phyloP scores from a whole-genome alignment of 2,888 invertebrate species.

The Habroteleia sp. region DNA sequence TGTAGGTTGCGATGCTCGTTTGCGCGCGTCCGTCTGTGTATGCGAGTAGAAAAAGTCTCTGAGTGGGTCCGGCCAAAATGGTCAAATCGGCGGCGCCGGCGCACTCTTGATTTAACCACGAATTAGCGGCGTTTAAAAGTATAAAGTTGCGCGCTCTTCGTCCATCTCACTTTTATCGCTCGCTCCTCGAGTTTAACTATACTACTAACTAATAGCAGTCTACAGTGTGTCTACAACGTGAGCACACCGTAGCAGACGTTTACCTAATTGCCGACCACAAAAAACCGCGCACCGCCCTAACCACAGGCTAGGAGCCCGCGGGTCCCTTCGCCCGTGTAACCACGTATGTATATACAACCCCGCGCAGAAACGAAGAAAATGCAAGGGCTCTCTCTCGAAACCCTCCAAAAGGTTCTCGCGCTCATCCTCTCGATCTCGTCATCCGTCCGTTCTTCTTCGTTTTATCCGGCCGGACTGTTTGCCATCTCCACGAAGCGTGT shows the following conservation, averaged over 20 bases:
- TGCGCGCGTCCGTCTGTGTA: too few species aligned
- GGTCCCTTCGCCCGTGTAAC: slow-evolving; percentile 70
- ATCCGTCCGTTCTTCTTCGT: slow-evolving; percentile 5
- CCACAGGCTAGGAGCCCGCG: slow-evolving; percentile 79
- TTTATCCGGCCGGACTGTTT: slow-evolving; percentile 39
- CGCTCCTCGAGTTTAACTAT: slow-evolving; percentile 74
- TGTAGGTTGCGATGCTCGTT: slow-evolving; percentile 3
- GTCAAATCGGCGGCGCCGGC: slow-evolving; percentile 48
- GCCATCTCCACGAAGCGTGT: slow-evolving; percentile 63
- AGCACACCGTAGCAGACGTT: slow-evolving; percentile 77
- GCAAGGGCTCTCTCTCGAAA: slow-evolving; percentile 36
- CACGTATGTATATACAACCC: slow-evolving; percentile 59
- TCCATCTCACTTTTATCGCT: slow-evolving; percentile 61
- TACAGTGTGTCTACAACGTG: slow-evolving; percentile 77
- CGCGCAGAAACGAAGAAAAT: slow-evolving; percentile 52
- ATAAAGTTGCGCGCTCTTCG: slow-evolving; percentile 65
- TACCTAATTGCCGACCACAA: slow-evolving; percentile 81
- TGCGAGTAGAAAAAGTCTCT: slow-evolving; percentile 3
- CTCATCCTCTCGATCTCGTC: slow-evolving; percentile 16
- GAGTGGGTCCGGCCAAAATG: neutral
- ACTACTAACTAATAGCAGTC: slow-evolving; percentile 80
- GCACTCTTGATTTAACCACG: slow-evolving; percentile 72
- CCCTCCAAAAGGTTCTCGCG: slow-evolving; percentile 48
- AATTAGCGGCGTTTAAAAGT: slow-evolving; percentile 76
- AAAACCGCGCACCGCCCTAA: slow-evolving; percentile 81